Evolutionary conservation across 1,140 invertebrate genomes (phyloP).

Genomic region (Olivierus martensii): DNA sequence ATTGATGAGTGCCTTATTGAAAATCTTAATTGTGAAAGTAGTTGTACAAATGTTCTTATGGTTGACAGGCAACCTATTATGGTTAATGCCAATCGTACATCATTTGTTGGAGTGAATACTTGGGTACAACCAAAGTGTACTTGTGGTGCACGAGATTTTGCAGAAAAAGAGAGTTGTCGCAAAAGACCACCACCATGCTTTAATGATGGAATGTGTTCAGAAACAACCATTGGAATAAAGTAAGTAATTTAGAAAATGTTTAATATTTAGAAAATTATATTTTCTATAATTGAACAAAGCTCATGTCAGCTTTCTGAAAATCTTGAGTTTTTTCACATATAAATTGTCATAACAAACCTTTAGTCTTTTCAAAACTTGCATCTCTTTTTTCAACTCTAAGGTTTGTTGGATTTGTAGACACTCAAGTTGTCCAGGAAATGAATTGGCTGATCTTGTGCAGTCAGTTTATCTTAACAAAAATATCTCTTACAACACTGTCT

Average conservation of each 20-base stretch:
- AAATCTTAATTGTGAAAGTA: conserved; percentile 73
- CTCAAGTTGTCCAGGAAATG: no score
- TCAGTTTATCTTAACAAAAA: no score
- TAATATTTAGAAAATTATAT: no score
- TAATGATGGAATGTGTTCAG: conserved; percentile 72
- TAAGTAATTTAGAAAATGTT: conserved; percentile 1
- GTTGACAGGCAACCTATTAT: conserved; percentile 82
- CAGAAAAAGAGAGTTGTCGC: conserved; percentile 71
- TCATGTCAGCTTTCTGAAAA: no score
- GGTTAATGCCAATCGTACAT: conserved; percentile 93
- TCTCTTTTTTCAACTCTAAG: no score
- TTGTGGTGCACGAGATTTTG: conserved; percentile 79
- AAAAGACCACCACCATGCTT: conserved; percentile 64
- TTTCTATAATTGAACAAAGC: no score
- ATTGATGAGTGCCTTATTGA: conserved; percentile 95
- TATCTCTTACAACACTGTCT: no score
- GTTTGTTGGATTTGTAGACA: no score
- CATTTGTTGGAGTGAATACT: conserved; percentile 78
- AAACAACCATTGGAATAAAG: conserved; percentile 13
- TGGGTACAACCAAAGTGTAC: conserved; percentile 60
- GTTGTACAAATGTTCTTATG: conserved; percentile 82
- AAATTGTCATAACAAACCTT: no score
- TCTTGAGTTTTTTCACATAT: no score
- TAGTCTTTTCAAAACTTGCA: no score
- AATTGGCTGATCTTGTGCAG: no score